phyloP scores from a whole-genome alignment of 2,113 vertebrate species.

The Narcine bancroftii region DNA sequence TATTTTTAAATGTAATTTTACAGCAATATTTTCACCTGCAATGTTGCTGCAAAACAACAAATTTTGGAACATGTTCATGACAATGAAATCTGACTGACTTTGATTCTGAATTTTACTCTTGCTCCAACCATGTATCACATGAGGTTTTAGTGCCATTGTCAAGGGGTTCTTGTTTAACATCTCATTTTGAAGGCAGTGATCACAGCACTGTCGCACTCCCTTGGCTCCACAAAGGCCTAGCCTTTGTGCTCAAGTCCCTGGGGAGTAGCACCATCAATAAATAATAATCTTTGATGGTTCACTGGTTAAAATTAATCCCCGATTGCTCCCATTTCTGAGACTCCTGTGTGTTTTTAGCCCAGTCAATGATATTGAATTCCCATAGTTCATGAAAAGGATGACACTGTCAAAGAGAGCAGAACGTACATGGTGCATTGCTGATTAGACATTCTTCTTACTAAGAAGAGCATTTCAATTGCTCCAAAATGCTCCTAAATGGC shows the following conservation, averaged over 20 bases:
- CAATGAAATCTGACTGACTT: no score
- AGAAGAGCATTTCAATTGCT: constrained; percentile 1
- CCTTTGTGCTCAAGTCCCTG: no score
- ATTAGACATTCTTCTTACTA: background rate
- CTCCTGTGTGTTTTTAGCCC: background rate
- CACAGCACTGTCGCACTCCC: background rate
- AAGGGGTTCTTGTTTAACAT: background rate
- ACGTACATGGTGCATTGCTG: background rate
- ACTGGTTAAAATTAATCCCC: background rate
- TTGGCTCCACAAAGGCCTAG: background rate
- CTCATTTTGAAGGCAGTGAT: background rate
- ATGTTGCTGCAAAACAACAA: no score
- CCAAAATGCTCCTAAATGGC: constrained; percentile 7
- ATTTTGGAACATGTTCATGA: no score
- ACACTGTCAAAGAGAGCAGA: background rate
- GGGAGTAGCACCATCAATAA: background rate
- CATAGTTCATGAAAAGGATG: background rate
- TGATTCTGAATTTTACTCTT: background rate
- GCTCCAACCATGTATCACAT: no score
- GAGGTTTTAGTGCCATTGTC: background rate
- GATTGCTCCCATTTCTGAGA: background rate
- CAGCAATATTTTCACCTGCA: no score
- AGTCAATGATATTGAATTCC: constrained; percentile 25
- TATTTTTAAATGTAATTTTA: no score
- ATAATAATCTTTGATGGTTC: background rate